Percentiles rank a stretch among this genome's conserved stretches.
phyloP scores from a whole-genome alignment of 2,113 vertebrate species.

The Sebastes schlegelii region DNA sequence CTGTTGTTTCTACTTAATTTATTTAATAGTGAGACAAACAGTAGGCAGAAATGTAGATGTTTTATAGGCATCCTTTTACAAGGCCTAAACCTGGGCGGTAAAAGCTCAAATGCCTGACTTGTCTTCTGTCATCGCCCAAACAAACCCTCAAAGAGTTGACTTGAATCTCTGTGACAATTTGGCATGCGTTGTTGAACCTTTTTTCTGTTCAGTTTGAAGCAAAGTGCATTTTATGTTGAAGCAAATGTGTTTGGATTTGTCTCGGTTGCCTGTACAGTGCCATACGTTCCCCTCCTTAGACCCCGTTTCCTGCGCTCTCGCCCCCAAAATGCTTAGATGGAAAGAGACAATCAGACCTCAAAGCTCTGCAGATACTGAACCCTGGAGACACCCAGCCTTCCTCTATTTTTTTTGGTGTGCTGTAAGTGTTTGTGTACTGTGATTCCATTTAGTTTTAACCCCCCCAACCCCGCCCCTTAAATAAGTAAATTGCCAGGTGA shows the following conservation, averaged over 20 bases:
- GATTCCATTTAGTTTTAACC: conserved; percentile 18
- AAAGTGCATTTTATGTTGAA: conserved; percentile 52
- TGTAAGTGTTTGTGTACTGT: conserved; percentile 47
- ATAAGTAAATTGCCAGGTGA: conserved; percentile 18
- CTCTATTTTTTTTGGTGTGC: conserved; percentile 1
- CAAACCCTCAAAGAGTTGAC: neutral
- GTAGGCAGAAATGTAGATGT: conserved; percentile 19
- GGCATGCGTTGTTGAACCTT: conserved; percentile 27
- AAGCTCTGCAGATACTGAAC: conserved; percentile 49
- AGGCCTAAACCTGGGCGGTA: conserved; percentile 6
- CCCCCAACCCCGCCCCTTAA: neutral
- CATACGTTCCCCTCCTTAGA: conserved; percentile 37
- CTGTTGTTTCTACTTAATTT: conserved; percentile 33
- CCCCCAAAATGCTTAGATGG: conserved; percentile 18
- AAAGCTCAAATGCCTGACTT: neutral
- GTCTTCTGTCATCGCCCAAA: neutral
- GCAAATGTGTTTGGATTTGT: conserved; percentile 28
- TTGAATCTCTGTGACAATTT: conserved; percentile 24
- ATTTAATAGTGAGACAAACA: conserved; percentile 19
- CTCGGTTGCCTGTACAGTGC: conserved; percentile 69
- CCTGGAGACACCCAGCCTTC: conserved; percentile 14
- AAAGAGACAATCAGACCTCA: conserved; percentile 77
- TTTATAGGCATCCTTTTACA: neutral
- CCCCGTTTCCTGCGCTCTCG: neutral
- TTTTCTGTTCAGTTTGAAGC: conserved; percentile 40